These are phyloP conservation scores for Diarsia mendica DNA, from an alignment of 2,888 invertebrate genomes.

Conservation along the genomic window DNA sequence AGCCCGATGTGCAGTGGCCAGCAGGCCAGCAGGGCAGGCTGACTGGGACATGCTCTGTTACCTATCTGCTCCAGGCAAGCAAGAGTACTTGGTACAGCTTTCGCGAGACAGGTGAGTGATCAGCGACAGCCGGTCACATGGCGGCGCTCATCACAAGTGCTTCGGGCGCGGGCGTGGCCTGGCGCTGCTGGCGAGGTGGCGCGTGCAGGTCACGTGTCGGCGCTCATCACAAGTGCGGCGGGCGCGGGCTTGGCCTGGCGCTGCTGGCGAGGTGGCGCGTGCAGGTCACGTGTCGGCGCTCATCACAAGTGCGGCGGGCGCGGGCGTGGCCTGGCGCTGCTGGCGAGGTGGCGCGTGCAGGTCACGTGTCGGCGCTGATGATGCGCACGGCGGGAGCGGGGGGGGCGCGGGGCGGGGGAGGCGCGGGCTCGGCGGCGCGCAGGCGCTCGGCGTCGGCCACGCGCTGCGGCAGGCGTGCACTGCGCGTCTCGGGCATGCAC, in stretches of 20 bases:
- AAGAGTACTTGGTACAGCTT: neutral
- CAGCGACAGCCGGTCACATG: neutral
- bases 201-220: neutral
- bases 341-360: too few relatives aligned
- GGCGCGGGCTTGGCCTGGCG: constrained; percentile 28
- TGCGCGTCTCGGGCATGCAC: constrained; percentile 91
- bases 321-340: too few relatives aligned
- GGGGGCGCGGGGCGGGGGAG: constrained; percentile 28
- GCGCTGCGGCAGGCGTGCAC: constrained; percentile 88
- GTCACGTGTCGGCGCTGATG: constrained; percentile 8
- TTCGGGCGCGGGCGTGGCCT: neutral
- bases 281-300: neutral
- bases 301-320: neutral
- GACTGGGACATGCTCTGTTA: neutral
- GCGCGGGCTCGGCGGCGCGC: constrained; percentile 48
- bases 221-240: constrained; percentile 3
- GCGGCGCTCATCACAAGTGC: neutral
- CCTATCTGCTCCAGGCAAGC: neutral
- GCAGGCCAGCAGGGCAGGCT: neutral
- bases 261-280: neutral
- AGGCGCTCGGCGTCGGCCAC: constrained; percentile 86
- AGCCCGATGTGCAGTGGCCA: neutral
- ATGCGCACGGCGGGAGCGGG: constrained; percentile 31
- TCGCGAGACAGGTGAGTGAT: neutral
- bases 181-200: too few relatives aligned